These are phyloP conservation scores for Enteromius paludinosus DNA, from an alignment of 2,797 vertebrate species.

Conservation along the genomic window DNA sequence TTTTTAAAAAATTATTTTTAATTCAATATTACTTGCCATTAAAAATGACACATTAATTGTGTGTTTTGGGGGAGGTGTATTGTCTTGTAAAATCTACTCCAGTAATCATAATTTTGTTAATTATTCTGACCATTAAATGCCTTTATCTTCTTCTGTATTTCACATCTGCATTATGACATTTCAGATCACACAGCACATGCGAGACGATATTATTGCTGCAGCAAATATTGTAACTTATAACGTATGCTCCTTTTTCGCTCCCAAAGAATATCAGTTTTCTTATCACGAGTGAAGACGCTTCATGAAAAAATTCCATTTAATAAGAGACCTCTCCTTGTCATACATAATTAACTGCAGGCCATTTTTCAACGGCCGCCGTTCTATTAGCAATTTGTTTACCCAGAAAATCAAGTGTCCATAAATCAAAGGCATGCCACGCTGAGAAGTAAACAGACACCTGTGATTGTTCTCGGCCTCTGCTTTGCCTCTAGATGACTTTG, in stretches of 20 bases:
- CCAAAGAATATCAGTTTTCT: conserved; percentile 16
- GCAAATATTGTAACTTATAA: neutral
- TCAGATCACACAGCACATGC: neutral
- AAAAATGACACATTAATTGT: neutral
- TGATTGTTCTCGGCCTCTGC: neutral
- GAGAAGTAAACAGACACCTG: conserved; percentile 25
- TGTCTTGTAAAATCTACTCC: neutral
- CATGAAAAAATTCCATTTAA: conserved; percentile 29
- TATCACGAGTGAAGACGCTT: neutral
- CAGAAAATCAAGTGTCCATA: conserved; percentile 29
- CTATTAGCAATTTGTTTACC: conserved; percentile 42
- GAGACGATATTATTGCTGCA: neutral
- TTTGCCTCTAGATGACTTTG: neutral
- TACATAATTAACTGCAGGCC: conserved; percentile 35
- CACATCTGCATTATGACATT: neutral
- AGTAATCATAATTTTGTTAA: neutral
- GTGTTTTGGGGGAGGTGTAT: neutral
- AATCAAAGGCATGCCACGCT: neutral
- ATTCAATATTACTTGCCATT: neutral
- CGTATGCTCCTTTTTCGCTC: neutral
- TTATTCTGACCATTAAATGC: neutral
- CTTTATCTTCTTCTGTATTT: neutral
- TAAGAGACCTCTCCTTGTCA: conserved; percentile 40
- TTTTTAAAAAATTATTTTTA: too few relatives aligned
- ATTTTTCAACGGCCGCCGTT: conserved; percentile 9